These are phyloP conservation scores for Drosophila hydei DNA, from an alignment of 1,140 invertebrate genomes.

Conservation along the genomic window DNA sequence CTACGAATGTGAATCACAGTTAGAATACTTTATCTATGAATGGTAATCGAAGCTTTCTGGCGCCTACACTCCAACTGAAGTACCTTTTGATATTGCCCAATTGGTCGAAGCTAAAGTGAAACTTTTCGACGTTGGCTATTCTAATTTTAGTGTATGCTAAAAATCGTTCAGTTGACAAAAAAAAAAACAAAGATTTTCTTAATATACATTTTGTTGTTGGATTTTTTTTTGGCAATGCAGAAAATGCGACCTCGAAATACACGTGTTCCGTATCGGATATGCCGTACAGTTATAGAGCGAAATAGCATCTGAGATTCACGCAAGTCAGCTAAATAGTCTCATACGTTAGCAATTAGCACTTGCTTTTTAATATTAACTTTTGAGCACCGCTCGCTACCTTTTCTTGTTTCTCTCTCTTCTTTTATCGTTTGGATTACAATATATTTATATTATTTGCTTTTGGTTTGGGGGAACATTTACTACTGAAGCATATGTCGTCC, in stretches of 20 bases:
- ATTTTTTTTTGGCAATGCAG: constrained; percentile 36
- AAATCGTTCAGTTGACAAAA: constrained; percentile 17
- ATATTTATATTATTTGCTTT: constrained; percentile 28
- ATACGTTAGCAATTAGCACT: constrained; percentile 68
- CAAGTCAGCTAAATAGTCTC: constrained; percentile 39
- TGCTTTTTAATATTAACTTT: background rate
- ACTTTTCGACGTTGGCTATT: background rate
- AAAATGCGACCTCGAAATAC: constrained; percentile 34
- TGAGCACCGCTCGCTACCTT: background rate
- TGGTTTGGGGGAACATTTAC: constrained; percentile 37
- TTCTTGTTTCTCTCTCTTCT: background rate
- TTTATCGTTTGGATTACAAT: background rate
- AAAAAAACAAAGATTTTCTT: background rate
- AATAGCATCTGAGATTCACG: background rate
- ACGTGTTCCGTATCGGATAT: constrained; percentile 33
- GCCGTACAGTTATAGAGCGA: constrained; percentile 5
- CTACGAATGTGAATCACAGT: constrained; percentile 6
- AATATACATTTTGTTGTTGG: background rate
- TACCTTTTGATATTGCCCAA: constrained; percentile 8
- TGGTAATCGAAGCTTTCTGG: background rate
- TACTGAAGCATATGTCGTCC: constrained; percentile 16
- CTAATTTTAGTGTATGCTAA: constrained; percentile 35
- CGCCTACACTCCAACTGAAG: constrained; percentile 16
- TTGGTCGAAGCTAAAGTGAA: background rate
- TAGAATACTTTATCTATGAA: constrained; percentile 2